phyloP scores from a whole-genome alignment of 2,797 vertebrate species.

The Decapterus maruadsi region DNA sequence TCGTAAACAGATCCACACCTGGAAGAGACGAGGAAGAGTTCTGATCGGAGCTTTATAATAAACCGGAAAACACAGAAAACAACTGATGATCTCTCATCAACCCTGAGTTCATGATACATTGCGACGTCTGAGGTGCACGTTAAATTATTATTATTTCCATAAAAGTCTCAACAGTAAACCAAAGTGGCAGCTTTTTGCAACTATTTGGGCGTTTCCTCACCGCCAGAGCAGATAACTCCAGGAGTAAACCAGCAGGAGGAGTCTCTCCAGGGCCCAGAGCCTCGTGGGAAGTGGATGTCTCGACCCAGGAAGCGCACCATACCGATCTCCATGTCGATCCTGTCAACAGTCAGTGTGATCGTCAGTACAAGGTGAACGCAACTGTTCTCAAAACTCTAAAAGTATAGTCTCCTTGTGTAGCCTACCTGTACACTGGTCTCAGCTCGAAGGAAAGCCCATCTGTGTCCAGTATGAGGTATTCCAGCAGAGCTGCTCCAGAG shows the following conservation, averaged over 20 bases:
- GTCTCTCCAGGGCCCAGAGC: conserved; percentile 80
- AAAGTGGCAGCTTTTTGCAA: too few species aligned
- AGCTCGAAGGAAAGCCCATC: conserved; percentile 83
- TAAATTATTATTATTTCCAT: too few species aligned
- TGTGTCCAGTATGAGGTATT: conserved; percentile 88
- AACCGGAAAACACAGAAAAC: background rate
- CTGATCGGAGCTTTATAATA: background rate
- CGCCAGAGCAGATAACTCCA: conserved; percentile 85
- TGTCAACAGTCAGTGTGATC: conserved; percentile 24
- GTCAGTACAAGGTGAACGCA: background rate
- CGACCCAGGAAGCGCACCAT: conserved; percentile 82
- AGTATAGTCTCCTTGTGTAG: background rate
- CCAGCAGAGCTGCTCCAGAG: conserved; percentile 76
- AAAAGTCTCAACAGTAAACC: background rate
- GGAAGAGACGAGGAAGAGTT: background rate
- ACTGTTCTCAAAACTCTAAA: background rate
- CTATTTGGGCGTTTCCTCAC: conserved; percentile 69
- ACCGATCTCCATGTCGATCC: conserved; percentile 82
- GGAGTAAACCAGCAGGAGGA: conserved; percentile 87
- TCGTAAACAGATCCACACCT: conserved; percentile 74
- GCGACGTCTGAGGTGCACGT: too few species aligned
- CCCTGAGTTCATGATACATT: too few species aligned
- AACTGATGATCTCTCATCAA: background rate
- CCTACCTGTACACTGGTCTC: conserved; percentile 80
- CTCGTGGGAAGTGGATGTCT: conserved; percentile 84